These are phyloP conservation scores for Ethmia dodecea DNA, from an alignment of 2,888 invertebrate species.

Conservation along the genomic window DNA sequence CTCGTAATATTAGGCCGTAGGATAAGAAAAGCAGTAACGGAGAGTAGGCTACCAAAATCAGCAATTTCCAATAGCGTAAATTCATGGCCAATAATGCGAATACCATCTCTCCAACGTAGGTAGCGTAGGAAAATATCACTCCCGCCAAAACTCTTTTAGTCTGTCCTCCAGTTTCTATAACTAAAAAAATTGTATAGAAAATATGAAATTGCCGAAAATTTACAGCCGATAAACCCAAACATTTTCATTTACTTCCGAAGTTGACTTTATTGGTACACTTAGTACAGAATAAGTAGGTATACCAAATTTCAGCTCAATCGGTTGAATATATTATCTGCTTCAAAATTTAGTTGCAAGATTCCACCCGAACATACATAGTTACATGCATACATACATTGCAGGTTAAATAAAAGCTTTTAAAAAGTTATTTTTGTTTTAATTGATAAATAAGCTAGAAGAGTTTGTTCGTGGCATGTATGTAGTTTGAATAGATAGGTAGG, in stretches of 20 bases:
- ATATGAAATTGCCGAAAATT: background rate
- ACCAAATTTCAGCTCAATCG: background rate
- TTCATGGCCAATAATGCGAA: constrained; percentile 52
- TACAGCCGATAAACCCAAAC: background rate
- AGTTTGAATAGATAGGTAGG: too few relatives aligned
- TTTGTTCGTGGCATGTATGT: too few relatives aligned
- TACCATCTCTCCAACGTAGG: constrained; percentile 51
- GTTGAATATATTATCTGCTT: background rate
- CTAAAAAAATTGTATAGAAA: constrained; percentile 29
- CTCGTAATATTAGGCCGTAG: constrained; percentile 41
- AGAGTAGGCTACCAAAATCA: constrained; percentile 42
- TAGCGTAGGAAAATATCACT: constrained; percentile 51
- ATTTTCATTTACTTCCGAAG: too few relatives aligned
- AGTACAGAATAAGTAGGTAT: background rate
- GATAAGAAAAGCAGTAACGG: constrained; percentile 43
- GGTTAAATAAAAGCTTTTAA: too few relatives aligned
- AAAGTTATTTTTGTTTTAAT: too few relatives aligned
- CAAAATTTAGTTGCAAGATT: background rate
- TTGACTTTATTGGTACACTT: background rate
- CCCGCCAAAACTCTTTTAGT: constrained; percentile 52
- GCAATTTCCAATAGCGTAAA: constrained; percentile 49
- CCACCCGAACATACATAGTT: background rate
- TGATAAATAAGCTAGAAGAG: too few relatives aligned
- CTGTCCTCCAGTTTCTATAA: constrained; percentile 58
- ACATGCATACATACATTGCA: too few relatives aligned